Conservation (phyloP, 2,888 invertebrate species). For the Rhopalosiphum nymphaeae region DNA sequence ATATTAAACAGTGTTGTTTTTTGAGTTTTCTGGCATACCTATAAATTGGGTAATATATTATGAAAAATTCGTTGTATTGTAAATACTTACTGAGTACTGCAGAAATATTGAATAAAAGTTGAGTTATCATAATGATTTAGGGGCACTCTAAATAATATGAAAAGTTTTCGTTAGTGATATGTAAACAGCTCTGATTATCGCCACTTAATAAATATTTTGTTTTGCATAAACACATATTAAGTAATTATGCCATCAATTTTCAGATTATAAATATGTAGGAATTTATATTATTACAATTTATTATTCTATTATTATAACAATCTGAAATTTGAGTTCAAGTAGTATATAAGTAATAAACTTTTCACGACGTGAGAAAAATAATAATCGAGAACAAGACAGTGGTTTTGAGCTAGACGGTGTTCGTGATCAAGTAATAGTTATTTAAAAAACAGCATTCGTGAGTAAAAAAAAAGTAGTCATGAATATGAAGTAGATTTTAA, state of each 20-base stretch:
- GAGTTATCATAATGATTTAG: not conserved
- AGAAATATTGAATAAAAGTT: not conserved
- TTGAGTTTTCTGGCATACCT: not conserved
- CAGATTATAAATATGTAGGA: not conserved
- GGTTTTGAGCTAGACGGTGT: not conserved
- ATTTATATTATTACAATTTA: not conserved
- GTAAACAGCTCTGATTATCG: not conserved
- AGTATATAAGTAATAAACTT: not conserved
- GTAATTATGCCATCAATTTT: not conserved
- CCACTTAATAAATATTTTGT: not conserved
- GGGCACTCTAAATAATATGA: not conserved
- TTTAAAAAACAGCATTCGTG: not conserved
- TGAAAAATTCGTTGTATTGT: not conserved
- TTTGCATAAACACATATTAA: not conserved
- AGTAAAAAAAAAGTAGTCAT: not conserved
- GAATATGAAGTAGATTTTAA: not conserved
- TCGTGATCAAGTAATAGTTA: not conserved
- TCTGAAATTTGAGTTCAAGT: not conserved
- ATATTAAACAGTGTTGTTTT: not conserved
- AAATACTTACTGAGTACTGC: not conserved
- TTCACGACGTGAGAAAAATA: not conserved
- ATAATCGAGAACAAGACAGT: not conserved
- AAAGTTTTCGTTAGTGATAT: not conserved
- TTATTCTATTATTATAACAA: not conserved
- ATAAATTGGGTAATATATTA: not conserved